A percentile compares a stretch with the other conserved stretches of the same genome.
phyloP scores from a whole-genome alignment of 2,888 invertebrate species.

The Spodoptera exigua region DNA sequence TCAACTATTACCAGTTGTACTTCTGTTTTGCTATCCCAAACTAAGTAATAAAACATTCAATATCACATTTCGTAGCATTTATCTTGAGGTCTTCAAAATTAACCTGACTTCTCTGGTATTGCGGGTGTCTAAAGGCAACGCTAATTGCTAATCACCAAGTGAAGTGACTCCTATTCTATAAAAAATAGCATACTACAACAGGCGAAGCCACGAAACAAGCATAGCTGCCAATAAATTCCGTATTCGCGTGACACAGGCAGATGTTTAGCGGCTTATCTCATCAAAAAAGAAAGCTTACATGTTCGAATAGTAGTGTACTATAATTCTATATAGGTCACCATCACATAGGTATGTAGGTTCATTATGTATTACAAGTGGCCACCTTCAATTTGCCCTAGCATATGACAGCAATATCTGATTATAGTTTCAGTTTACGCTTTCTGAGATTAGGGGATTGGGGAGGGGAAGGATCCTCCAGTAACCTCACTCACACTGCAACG shows the following conservation, averaged over 20 bases:
- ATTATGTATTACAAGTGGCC: slow-evolving; percentile 34
- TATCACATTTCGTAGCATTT: too few relatives aligned
- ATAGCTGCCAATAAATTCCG: slow-evolving; percentile 58
- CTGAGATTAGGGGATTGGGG: slow-evolving; percentile 34
- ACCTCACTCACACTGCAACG: too few relatives aligned
- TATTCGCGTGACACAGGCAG: slow-evolving; percentile 66
- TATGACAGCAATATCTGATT: slow-evolving; percentile 5
- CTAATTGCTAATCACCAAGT: too few relatives aligned
- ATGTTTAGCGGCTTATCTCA: slow-evolving; percentile 60
- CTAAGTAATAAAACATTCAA: too few relatives aligned
- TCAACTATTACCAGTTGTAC: too few relatives aligned
- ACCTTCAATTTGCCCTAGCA: slow-evolving; percentile 31
- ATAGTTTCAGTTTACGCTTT: not conserved
- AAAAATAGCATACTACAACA: not conserved
- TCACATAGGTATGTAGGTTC: slow-evolving; percentile 8
- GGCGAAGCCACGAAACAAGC: slow-evolving; percentile 24
- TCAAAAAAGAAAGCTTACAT: slow-evolving; percentile 61
- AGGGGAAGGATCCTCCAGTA: too few relatives aligned
- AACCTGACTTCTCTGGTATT: too few relatives aligned
- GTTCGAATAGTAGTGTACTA: slow-evolving; percentile 25
- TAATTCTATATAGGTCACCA: slow-evolving; percentile 50
- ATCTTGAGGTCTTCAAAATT: too few relatives aligned
- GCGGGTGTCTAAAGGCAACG: too few relatives aligned
- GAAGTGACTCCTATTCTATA: too few relatives aligned
- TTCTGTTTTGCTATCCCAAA: too few relatives aligned